Percentiles rank a stretch among this genome's conserved stretches.
Evolutionary conservation across 1,140 invertebrate genomes (phyloP).

Genomic region (Andrena cerasifolii): DNA sequence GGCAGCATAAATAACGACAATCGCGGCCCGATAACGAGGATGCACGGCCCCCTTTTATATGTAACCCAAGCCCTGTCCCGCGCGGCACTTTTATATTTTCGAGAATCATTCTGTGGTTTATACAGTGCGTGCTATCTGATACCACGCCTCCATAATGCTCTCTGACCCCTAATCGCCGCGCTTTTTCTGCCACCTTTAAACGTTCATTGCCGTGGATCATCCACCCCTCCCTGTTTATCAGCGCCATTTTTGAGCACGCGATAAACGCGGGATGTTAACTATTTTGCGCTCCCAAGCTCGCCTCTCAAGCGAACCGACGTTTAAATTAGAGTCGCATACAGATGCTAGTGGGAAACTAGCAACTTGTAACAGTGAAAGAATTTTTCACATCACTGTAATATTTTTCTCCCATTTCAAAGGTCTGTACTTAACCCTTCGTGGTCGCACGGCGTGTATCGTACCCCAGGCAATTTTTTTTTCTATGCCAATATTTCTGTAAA

Average conservation of each 20-base stretch:
- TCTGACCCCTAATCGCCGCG: conserved; percentile 28
- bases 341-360: too few relatives aligned
- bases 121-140: conserved; percentile 38
- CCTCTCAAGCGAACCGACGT: too few relatives aligned
- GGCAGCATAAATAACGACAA: conserved; percentile 53
- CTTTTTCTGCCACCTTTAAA: conserved; percentile 6
- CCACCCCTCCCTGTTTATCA: background rate
- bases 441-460: too few relatives aligned
- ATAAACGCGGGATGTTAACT: background rate
- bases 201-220: background rate
- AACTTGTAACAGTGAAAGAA: too few relatives aligned
- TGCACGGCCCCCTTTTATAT: conserved; percentile 42
- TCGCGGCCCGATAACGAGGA: conserved; percentile 44
- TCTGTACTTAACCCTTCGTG: too few relatives aligned
- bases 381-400: too few relatives aligned
- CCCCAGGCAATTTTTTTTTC: too few relatives aligned
- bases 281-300: too few relatives aligned
- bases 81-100: conserved; percentile 48
- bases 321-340: too few relatives aligned
- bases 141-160: conserved; percentile 18
- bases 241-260: background rate
- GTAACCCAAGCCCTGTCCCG: background rate
- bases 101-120: conserved; percentile 48
- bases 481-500: too few relatives aligned
- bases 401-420: too few relatives aligned